phyloP scores from a whole-genome alignment of 2,797 vertebrate species.

The Austrolebias charrua region DNA sequence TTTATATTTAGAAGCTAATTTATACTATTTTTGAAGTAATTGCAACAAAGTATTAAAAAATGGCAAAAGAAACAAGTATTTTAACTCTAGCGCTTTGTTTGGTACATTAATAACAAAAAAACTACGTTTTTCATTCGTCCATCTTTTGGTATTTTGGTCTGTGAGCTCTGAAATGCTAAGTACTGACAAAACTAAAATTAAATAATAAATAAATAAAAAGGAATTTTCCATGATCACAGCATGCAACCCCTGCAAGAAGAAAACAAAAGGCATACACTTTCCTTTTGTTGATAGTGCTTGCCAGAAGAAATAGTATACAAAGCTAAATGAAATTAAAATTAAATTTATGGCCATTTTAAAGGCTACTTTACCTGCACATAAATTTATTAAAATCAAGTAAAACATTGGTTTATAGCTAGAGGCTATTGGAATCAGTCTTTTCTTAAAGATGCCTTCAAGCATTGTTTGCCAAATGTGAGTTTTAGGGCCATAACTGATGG shows the following conservation, averaged over 20 bases:
- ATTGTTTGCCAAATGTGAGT: conserved; percentile 3
- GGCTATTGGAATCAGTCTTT: not conserved
- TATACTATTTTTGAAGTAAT: no score
- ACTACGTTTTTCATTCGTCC: conserved; percentile 19
- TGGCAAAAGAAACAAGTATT: not conserved
- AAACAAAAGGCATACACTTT: conserved; percentile 60
- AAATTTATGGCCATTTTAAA: conserved; percentile 21
- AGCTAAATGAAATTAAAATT: conserved; percentile 10
- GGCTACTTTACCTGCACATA: conserved; percentile 11
- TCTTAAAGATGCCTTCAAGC: no score
- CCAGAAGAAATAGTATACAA: conserved; percentile 14
- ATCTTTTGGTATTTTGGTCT: conserved; percentile 36
- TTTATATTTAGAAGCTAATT: no score
- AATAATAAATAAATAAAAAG: conserved; percentile 1
- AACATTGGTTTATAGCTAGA: not conserved
- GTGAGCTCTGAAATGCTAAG: conserved; percentile 22
- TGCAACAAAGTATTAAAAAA: no score
- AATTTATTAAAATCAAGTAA: conserved; percentile 11
- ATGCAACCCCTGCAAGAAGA: conserved; percentile 57
- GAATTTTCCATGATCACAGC: conserved; percentile 62
- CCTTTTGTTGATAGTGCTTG: conserved; percentile 43
- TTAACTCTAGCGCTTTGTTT: not conserved
- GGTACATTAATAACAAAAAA: conserved; percentile 28
- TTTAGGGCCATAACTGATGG: conserved; percentile 1
- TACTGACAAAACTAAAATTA: conserved; percentile 33